Conservation (phyloP, 2,888 invertebrate species). For the Patella ulyssiponensis region DNA sequence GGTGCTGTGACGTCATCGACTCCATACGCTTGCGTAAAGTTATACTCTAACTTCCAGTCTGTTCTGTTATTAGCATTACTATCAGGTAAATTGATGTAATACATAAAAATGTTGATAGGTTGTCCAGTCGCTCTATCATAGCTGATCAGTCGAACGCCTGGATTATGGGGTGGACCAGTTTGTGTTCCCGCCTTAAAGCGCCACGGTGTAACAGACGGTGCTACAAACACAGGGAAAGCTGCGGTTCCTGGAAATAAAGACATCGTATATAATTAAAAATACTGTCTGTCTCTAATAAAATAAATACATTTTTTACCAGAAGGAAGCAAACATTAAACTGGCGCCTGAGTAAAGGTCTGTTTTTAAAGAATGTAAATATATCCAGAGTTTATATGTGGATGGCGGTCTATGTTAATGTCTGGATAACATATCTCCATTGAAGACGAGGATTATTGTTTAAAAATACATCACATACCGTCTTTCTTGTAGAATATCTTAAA, state of each 20-base stretch:
- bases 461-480: slow-evolving; percentile 20
- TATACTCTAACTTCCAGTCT: slow-evolving; percentile 88
- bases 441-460: too few relatives aligned
- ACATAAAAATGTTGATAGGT: slow-evolving; percentile 93
- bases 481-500: slow-evolving; percentile 58
- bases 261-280: background rate
- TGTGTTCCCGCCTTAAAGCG: slow-evolving; percentile 74
- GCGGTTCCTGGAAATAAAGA: slow-evolving; percentile 76
- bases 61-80: slow-evolving; percentile 78
- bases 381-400: too few relatives aligned
- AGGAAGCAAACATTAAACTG: too few relatives aligned
- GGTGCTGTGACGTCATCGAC: slow-evolving; percentile 85
- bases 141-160: slow-evolving; percentile 89
- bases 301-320: background rate
- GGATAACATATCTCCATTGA: too few relatives aligned
- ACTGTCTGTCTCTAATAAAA: background rate
- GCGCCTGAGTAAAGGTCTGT: too few relatives aligned
- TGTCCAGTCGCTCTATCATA: slow-evolving; percentile 81
- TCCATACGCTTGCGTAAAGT: slow-evolving; percentile 84
- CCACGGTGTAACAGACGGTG: slow-evolving; percentile 91
- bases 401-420: too few relatives aligned
- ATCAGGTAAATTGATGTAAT: slow-evolving; percentile 84
- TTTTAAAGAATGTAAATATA: too few relatives aligned
- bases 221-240: slow-evolving; percentile 87
- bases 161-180: slow-evolving; percentile 79